A percentile compares a stretch with the other conserved stretches of the same genome.
phyloP scores from a whole-genome alignment of 1,140 invertebrate species.

The Drosophila orena region DNA sequence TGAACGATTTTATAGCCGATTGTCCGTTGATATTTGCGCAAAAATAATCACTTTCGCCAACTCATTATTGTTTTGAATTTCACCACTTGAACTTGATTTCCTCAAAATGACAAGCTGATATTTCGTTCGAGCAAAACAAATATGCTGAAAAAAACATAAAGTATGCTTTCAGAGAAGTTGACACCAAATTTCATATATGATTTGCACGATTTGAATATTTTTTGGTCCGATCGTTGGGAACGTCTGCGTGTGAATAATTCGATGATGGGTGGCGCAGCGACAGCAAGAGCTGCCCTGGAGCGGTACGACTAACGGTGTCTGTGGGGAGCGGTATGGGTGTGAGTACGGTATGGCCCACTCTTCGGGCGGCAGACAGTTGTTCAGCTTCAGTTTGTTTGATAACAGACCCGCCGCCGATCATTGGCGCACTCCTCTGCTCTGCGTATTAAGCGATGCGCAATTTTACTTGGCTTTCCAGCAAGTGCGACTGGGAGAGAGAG shows the following conservation, averaged over 20 bases:
- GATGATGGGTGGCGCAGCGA: conserved; percentile 49
- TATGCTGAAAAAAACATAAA: not conserved
- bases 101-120: conserved; percentile 34
- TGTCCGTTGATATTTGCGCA: conserved; percentile 43
- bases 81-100: conserved; percentile 63
- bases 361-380: conserved; percentile 43
- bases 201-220: conserved; percentile 8
- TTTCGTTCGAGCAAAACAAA: conserved; percentile 22
- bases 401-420: conserved; percentile 12
- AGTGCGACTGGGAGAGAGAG: conserved; percentile 7
- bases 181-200: conserved; percentile 13
- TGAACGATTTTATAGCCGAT: conserved; percentile 12
- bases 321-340: conserved; percentile 7
- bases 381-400: conserved; percentile 44
- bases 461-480: conserved; percentile 34
- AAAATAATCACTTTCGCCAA: conserved; percentile 47
- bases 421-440: conserved; percentile 14
- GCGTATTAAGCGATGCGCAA: conserved; percentile 61
- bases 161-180: conserved; percentile 2
- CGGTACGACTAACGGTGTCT: conserved; percentile 20
- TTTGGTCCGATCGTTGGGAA: conserved; percentile 64
- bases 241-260: conserved; percentile 75
- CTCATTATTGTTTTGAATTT: conserved; percentile 58
- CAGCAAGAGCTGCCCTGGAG: conserved; percentile 67
- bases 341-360: conserved; percentile 47